Conservation (phyloP, 2,888 invertebrate genomes). For the Nebria brevicollis region DNA sequence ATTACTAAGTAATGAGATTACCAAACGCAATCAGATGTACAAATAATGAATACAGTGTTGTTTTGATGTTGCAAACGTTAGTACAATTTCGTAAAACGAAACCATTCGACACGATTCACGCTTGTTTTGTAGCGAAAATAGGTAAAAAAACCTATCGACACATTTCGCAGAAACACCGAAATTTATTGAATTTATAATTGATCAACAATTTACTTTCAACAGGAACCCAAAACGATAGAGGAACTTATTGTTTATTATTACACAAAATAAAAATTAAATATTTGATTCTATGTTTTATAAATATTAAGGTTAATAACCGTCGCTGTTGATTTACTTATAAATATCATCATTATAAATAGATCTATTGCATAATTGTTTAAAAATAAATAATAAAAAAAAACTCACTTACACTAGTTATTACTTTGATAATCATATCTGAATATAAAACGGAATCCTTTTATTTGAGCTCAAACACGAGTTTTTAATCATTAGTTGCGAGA, state of each 20-base stretch:
- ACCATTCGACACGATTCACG: background rate
- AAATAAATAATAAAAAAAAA: background rate
- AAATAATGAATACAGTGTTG: background rate
- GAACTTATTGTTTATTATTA: background rate
- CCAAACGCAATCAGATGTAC: conserved; percentile 17
- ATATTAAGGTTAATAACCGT: background rate
- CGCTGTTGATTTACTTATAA: background rate
- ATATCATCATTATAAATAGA: background rate
- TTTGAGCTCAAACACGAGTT: background rate
- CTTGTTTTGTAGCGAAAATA: background rate
- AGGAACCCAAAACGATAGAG: background rate
- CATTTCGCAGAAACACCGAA: background rate
- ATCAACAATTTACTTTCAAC: background rate
- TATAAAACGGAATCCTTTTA: background rate
- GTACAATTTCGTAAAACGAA: background rate
- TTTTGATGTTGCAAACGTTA: background rate
- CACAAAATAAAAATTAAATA: background rate
- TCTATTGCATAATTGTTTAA: background rate
- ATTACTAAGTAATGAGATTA: conserved; percentile 13
- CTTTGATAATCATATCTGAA: background rate
- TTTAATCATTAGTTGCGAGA: background rate
- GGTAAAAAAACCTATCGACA: background rate
- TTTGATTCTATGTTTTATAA: background rate
- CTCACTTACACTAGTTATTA: background rate
- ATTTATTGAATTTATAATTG: background rate